A percentile compares a stretch with the other conserved stretches of the same genome.
Evolutionary conservation across 2,797 vertebrate species (phyloP).

Genomic region (Callimico goeldii): DNA sequence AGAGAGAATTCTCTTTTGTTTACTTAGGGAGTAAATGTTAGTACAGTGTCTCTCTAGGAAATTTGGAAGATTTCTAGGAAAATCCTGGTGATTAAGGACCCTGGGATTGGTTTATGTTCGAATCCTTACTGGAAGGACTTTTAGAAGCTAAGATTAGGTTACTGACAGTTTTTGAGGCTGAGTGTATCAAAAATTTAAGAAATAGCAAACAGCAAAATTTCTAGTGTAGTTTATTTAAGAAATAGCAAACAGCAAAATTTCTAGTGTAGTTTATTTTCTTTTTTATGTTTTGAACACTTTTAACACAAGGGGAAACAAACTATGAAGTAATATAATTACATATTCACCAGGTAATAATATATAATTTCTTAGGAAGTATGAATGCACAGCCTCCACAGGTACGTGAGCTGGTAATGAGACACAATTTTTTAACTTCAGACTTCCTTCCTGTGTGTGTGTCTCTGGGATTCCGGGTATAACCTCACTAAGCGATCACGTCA

Average conservation of each 20-base stretch:
- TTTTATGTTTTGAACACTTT: background rate
- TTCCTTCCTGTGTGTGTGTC: background rate
- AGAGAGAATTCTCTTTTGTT: conserved; percentile 40
- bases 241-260: background rate
- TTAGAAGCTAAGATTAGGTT: background rate
- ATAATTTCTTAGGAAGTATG: background rate
- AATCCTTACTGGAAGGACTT: background rate
- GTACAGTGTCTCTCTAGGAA: background rate
- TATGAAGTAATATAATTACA: background rate
- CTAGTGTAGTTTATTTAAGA: conserved; percentile 18
- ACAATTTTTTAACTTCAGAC: background rate
- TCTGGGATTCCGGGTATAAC: background rate
- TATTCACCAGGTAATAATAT: background rate
- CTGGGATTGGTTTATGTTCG: background rate
- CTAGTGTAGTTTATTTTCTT: conserved; percentile 6
- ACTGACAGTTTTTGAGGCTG: background rate
- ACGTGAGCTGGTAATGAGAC: background rate
- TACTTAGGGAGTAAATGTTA: background rate
- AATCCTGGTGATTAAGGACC: background rate
- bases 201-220: background rate
- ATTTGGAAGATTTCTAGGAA: conserved; percentile 24
- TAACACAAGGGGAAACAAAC: background rate
- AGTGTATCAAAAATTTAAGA: background rate
- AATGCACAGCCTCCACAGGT: background rate
- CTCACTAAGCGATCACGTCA: background rate